These are phyloP conservation scores for Channa striata DNA, from an alignment of 2,797 vertebrate species.

Conservation along the genomic window DNA sequence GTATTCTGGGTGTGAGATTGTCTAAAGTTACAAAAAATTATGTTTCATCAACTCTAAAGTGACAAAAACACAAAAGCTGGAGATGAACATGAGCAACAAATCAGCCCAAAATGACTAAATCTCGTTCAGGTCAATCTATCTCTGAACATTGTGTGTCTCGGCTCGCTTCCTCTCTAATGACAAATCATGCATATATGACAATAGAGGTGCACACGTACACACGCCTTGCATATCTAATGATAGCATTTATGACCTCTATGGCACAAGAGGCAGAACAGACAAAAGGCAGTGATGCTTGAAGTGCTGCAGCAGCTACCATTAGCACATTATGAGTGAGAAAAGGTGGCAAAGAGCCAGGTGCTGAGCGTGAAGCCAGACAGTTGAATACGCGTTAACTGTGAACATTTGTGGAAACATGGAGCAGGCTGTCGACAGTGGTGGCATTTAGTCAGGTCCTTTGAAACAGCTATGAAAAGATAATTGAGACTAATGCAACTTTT, in stretches of 20 bases:
- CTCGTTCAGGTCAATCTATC: slow-evolving; percentile 20
- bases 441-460: neutral
- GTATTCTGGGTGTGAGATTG: neutral
- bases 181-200: slow-evolving; percentile 54
- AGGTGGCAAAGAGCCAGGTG: slow-evolving; percentile 40
- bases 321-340: slow-evolving; percentile 28
- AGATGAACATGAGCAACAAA: slow-evolving; percentile 10
- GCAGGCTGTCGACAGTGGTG: neutral
- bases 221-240: slow-evolving; percentile 70
- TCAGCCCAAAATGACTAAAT: slow-evolving; percentile 6
- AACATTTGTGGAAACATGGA: slow-evolving; percentile 27
- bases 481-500: neutral
- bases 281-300: slow-evolving; percentile 54
- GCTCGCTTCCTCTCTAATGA: slow-evolving; percentile 69
- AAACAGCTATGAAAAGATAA: neutral
- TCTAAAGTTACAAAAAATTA: neutral
- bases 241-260: slow-evolving; percentile 59
- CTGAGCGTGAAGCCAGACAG: slow-evolving; percentile 24
- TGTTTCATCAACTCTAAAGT: neutral
- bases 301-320: slow-evolving; percentile 45
- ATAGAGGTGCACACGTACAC: slow-evolving; percentile 29
- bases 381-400: slow-evolving; percentile 6
- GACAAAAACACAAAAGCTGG: neutral
- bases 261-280: slow-evolving; percentile 52
- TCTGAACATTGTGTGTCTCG: slow-evolving; percentile 48